Evolutionary conservation across 2,888 invertebrate species (phyloP), one percentile per base, ranked within the genome.

Genomic region (Oscheius sp.): DNA sequence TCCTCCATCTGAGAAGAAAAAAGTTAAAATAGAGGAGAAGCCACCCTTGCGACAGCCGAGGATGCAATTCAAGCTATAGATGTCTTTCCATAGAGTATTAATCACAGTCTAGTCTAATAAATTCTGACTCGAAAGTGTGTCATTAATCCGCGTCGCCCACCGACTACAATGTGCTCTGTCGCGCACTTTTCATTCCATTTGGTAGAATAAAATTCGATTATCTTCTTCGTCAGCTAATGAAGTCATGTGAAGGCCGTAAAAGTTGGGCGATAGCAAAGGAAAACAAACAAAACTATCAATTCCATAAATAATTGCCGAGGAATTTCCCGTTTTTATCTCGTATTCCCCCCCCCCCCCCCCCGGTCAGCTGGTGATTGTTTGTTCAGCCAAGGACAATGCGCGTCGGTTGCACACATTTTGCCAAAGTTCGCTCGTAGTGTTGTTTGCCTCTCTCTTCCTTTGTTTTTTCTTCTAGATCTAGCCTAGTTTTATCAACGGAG

Each of bases 31-130:
- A 2, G 30, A 41, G 28, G 59, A 59, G 28, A 59, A 59, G 44
- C 59, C 59, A 17, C 59, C 59, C 28, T 44, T 59, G 5, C 59
- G 59, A n/a, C 59, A 59, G 44, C 59, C 59, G n/a, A 24, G 59
- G 30, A 59, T 59, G 59, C 59, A 59, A 30, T 59, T 59, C 59
- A 59, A 59, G 28, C 44, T 59, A 30, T 59, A 30, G 33, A 24
- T 28, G 59, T 59, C 44, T 59, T 44, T 57, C 57, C 22, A 9
- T n/a, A n/a, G n/a, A n/a, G n/a, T n/a, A n/a, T n/a, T n/a, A n/a
- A n/a, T n/a, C n/a, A n/a, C n/a, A n/a, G n/a, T n/a, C n/a, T n/a
- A n/a, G n/a, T n/a, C n/a, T n/a, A n/a, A n/a, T n/a, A n/a, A n/a
- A n/a, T n/a, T n/a, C n/a, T n/a, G n/a, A n/a, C n/a, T n/a, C n/a